Conservation (phyloP, 2,113 vertebrate species). For the Caloenas nicobarica region DNA sequence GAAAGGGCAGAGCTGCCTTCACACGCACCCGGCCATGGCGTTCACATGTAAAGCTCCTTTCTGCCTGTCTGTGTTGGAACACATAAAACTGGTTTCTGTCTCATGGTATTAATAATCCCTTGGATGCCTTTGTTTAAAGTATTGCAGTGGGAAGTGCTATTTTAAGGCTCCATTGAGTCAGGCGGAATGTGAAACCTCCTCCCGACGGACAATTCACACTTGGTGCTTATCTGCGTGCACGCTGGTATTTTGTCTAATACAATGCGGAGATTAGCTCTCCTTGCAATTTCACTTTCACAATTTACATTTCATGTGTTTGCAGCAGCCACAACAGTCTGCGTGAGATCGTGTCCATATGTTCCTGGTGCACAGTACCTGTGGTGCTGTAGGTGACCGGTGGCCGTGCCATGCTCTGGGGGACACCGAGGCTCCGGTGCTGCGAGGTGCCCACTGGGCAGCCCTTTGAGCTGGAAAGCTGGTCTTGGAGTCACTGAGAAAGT, state of each 20-base stretch:
- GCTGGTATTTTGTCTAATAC: constrained; percentile 61
- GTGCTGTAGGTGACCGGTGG: fast-evolving
- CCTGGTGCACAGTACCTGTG: fast-evolving
- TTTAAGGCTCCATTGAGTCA: constrained; percentile 60
- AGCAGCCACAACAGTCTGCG: constrained; percentile 60
- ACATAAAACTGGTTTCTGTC: neutral
- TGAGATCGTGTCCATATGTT: neutral
- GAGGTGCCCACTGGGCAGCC: neutral
- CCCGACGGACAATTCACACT: constrained; percentile 14
- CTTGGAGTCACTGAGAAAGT: neutral
- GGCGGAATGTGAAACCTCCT: constrained; percentile 38
- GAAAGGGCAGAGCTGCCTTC: neutral
- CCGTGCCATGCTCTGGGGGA: neutral
- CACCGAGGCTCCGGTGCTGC: fast-evolving
- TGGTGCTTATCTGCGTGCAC: constrained; percentile 9
- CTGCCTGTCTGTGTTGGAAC: neutral
- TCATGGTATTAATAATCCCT: constrained; percentile 42
- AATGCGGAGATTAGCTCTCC: neutral
- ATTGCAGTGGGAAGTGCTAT: constrained; percentile 60
- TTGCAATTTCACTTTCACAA: neutral
- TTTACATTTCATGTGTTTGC: constrained; percentile 39
- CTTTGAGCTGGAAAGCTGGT: neutral
- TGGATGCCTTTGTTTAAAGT: constrained; percentile 51
- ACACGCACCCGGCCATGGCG: fast-evolving
- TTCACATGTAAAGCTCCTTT: neutral